Conservation (phyloP, 2,888 invertebrate genomes). For the Pharmacophagus antenor region DNA sequence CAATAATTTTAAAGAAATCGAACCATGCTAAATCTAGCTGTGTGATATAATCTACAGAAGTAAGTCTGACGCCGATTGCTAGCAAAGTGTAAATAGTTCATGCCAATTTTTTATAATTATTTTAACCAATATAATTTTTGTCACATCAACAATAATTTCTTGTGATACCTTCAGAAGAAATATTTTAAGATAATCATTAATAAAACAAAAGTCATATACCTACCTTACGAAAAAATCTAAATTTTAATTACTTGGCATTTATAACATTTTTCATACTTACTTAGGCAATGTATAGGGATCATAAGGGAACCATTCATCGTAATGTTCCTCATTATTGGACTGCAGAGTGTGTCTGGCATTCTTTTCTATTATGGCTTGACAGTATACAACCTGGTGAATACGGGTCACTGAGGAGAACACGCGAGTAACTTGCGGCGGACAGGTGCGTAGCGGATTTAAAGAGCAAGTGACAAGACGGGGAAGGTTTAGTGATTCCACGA, state of each 20-base stretch:
- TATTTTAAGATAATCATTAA: too few relatives aligned
- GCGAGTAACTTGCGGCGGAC: constrained; percentile 87
- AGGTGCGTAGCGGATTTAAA: constrained; percentile 93
- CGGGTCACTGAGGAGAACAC: constrained; percentile 91
- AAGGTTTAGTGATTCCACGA: constrained; percentile 90
- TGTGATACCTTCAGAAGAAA: too few relatives aligned
- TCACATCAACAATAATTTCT: too few relatives aligned
- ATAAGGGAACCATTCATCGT: constrained; percentile 92
- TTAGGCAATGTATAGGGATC: constrained; percentile 90
- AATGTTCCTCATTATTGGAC: constrained; percentile 62
- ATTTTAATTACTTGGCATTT: too few relatives aligned
- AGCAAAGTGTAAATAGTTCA: too few relatives aligned
- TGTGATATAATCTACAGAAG: too few relatives aligned
- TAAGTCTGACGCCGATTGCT: too few relatives aligned
- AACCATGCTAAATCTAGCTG: too few relatives aligned
- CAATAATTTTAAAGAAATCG: neutral
- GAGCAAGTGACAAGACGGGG: constrained; percentile 91
- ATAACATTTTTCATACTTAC: constrained; percentile 54
- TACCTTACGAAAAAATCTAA: too few relatives aligned
- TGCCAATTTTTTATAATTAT: too few relatives aligned
- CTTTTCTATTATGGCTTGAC: constrained; percentile 93
- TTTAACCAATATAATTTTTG: too few relatives aligned
- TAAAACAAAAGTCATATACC: too few relatives aligned
- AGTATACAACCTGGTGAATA: constrained; percentile 94
- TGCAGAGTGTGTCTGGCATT: constrained; percentile 84